Conservation (phyloP, 2,888 invertebrate species). For the Ophion obscuratus region DNA sequence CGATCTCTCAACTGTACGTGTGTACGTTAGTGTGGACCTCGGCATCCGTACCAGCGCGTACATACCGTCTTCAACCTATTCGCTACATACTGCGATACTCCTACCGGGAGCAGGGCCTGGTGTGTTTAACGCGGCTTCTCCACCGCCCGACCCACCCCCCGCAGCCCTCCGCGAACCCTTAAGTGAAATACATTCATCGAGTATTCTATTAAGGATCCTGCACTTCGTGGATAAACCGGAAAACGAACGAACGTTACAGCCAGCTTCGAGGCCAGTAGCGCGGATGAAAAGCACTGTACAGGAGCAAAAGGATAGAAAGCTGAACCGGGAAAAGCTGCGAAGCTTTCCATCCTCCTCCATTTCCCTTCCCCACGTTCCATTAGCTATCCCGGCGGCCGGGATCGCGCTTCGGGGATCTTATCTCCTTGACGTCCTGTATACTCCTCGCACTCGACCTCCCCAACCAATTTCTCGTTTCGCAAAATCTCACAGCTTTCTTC, state of each 20-base stretch:
- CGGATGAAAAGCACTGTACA: conserved; percentile 33
- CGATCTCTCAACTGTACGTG: conserved; percentile 57
- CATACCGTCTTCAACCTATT: conserved; percentile 57
- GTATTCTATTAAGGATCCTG: conserved; percentile 81
- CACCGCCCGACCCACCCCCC: background rate
- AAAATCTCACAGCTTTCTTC: conserved; percentile 44
- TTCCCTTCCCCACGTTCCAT: conserved; percentile 65
- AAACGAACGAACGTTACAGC: conserved; percentile 61
- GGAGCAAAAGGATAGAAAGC: conserved; percentile 49
- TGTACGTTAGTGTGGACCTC: conserved; percentile 18
- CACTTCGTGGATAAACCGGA: conserved; percentile 78
- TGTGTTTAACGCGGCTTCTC: conserved; percentile 44
- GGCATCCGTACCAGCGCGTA: conserved; percentile 38
- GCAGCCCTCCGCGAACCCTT: conserved; percentile 68
- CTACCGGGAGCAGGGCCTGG: conserved; percentile 10
- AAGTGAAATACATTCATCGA: conserved; percentile 81
- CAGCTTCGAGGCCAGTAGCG: conserved; percentile 34
- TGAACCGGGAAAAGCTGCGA: conserved; percentile 62
- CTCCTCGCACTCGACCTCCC: conserved; percentile 40
- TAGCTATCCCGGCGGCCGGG: conserved; percentile 56
- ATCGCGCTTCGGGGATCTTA: conserved; percentile 59
- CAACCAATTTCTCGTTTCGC: conserved; percentile 64
- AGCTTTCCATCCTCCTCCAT: conserved; percentile 62
- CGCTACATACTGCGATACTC: conserved; percentile 50
- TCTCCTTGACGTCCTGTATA: conserved; percentile 61